These are phyloP conservation scores for Podotricha telesiphe DNA, from an alignment of 2,888 invertebrate species.

Conservation along the genomic window DNA sequence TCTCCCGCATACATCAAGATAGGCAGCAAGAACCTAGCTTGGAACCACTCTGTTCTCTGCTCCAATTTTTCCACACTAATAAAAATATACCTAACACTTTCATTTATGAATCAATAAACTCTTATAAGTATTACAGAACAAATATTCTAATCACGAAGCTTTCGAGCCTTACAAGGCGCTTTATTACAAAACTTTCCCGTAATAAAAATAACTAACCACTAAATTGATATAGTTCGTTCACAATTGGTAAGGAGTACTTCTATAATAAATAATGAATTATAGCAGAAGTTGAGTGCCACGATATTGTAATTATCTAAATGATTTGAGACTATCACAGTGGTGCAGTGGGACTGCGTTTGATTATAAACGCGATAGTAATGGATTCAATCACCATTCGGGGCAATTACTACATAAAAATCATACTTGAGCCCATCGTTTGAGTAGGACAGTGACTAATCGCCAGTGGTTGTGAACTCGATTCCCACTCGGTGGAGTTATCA, in stretches of 20 bases:
- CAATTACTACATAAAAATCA: too few species aligned
- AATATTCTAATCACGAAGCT: conserved; percentile 25
- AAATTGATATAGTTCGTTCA: conserved; percentile 32
- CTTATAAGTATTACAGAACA: neutral
- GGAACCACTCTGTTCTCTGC: too few species aligned
- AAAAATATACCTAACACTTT: neutral
- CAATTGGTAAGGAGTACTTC: conserved; percentile 27
- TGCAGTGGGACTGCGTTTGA: neutral
- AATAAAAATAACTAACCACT: conserved; percentile 34
- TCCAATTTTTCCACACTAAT: too few species aligned
- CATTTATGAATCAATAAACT: neutral
- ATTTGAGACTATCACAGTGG: neutral
- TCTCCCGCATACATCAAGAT: too few species aligned
- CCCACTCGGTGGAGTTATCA: too few species aligned
- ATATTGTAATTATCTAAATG: conserved; percentile 23
- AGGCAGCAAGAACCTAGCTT: too few species aligned
- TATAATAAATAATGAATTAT: conserved; percentile 34
- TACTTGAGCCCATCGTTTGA: too few species aligned
- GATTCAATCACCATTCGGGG: neutral
- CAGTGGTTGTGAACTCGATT: too few species aligned
- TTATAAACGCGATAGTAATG: neutral
- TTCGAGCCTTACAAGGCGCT: conserved; percentile 21
- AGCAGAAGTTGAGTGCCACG: conserved; percentile 20
- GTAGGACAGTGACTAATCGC: too few species aligned
- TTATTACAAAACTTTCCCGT: conserved; percentile 31